Evolutionary conservation across 1,140 invertebrate species (phyloP).

Genomic region (Semibalanus balanoides): DNA sequence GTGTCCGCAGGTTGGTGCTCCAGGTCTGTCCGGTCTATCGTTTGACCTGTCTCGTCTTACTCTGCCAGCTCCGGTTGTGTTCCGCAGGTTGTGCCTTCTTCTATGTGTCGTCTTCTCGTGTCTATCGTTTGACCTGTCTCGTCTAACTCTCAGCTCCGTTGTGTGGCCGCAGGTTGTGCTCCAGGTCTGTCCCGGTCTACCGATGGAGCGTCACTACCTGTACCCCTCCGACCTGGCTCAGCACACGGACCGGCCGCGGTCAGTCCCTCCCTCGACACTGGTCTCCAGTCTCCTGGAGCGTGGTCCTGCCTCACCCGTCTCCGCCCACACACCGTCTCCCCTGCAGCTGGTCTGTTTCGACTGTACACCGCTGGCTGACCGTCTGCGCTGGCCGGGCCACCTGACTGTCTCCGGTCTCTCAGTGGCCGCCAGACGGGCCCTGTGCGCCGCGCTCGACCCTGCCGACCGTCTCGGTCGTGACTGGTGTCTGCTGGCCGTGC

Average conservation of each 20-base stretch:
- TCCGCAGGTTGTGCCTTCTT: no score
- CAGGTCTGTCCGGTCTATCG: no score
- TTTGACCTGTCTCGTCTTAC: no score
- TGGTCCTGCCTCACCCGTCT: constrained; percentile 30
- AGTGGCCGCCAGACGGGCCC: constrained; percentile 25
- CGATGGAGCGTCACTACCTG: constrained; percentile 47
- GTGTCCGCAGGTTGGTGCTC: no score
- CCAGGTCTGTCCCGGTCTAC: constrained; percentile 49
- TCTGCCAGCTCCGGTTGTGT: no score
- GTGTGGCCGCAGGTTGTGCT: constrained; percentile 37
- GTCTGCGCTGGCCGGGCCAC: constrained; percentile 6
- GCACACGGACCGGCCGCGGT: constrained; percentile 37
- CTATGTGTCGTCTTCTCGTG: no score
- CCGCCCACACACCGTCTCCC: constrained; percentile 36
- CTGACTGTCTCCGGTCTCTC: constrained; percentile 29
- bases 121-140: no score
- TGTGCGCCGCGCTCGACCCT: constrained; percentile 52
- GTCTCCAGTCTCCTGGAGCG: constrained; percentile 40
- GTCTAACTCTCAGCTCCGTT: no score
- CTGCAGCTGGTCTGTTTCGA: constrained; percentile 50
- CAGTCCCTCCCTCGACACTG: constrained; percentile 44
- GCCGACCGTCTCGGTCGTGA: constrained; percentile 61
- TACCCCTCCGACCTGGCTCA: constrained; percentile 44
- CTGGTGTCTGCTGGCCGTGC: constrained; percentile 50
- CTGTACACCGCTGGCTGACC: constrained; percentile 29